These are phyloP conservation scores for Ahaetulla prasina DNA, from an alignment of 2,113 vertebrate genomes.

Conservation along the genomic window DNA sequence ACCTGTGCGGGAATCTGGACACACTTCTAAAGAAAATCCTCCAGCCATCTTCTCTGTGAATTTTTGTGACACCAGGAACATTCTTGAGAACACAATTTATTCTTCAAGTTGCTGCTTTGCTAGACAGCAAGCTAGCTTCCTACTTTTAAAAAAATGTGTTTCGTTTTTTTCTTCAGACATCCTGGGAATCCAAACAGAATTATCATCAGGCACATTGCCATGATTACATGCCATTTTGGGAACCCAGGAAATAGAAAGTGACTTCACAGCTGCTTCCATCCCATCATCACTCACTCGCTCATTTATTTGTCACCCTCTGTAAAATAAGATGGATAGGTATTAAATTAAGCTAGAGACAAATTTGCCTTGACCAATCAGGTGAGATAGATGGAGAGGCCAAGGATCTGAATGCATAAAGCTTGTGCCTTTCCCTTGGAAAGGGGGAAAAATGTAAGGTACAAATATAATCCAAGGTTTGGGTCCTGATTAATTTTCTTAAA, in stretches of 20 bases:
- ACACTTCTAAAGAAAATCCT: not conserved
- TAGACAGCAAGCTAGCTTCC: not conserved
- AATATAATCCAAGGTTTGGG: not conserved
- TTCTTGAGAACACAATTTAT: not conserved
- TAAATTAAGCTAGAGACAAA: not conserved
- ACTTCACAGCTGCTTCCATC: not conserved
- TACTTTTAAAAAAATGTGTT: not conserved
- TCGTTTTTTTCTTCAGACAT: not conserved
- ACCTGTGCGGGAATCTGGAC: not conserved
- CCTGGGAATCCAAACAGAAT: not conserved
- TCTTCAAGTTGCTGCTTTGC: not conserved
- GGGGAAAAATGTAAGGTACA: not conserved
- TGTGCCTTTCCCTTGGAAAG: accelerated
- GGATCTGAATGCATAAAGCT: not conserved
- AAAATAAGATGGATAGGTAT: not conserved
- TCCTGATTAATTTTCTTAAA: not conserved
- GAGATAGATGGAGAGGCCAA: not conserved
- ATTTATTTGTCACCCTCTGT: not conserved
- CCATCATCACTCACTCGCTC: not conserved
- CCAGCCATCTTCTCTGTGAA: not conserved
- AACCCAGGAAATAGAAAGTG: not conserved
- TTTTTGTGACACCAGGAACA: not conserved
- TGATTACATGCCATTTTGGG: not conserved
- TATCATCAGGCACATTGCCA: not conserved
- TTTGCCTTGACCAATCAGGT: not conserved